phyloP scores from a whole-genome alignment of 2,113 vertebrate species.

The Phyllostomus discolor region DNA sequence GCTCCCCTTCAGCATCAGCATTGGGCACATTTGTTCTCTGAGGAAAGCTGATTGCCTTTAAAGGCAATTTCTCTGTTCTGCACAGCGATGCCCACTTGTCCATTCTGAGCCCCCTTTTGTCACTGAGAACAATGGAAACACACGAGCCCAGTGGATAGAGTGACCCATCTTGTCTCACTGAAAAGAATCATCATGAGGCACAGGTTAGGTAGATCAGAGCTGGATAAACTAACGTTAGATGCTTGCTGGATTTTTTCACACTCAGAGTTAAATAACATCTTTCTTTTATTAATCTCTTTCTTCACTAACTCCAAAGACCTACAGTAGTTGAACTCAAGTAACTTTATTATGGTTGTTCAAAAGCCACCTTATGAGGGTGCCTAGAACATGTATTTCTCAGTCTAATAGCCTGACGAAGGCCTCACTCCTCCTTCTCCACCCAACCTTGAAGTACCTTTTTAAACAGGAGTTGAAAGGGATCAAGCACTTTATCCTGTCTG shows the following conservation, averaged over 20 bases:
- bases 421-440: not conserved
- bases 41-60: not conserved
- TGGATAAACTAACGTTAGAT: not conserved
- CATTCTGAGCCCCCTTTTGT: not conserved
- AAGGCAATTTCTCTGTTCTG: not conserved
- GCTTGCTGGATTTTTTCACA: not conserved
- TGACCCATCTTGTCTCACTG: not conserved
- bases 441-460: not conserved
- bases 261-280: not conserved
- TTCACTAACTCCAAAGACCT: not conserved
- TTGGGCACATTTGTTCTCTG: rapidly evolving
- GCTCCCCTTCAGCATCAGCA: not conserved
- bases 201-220: not conserved
- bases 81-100: rapidly evolving
- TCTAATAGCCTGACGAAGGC: not conserved
- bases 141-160: not conserved
- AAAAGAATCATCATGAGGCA: not conserved
- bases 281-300: not conserved
- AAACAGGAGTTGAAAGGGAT: not conserved
- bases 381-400: not conserved
- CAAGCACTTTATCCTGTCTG: not conserved
- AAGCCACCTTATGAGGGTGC: not conserved
- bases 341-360: not conserved
- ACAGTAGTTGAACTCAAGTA: not conserved
- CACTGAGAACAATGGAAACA: not conserved